Evolutionary conservation across 2,797 vertebrate genomes (phyloP).

Genomic region (Anabas testudineus): DNA sequence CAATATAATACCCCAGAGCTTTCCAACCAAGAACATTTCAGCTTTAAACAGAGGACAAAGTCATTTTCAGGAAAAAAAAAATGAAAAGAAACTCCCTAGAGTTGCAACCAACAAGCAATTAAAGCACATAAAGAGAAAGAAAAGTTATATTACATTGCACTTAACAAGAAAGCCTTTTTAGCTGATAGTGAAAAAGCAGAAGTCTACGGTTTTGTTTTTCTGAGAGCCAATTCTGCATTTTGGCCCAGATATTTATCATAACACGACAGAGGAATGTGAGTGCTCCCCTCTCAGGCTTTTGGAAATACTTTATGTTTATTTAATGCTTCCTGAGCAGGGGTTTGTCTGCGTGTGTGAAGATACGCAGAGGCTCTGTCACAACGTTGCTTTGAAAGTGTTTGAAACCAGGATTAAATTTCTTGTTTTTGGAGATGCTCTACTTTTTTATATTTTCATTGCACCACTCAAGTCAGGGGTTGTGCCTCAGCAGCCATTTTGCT

Average conservation of each 20-base stretch:
- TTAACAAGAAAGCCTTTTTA: slow-evolving; percentile 17
- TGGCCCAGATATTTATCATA: slow-evolving; percentile 73
- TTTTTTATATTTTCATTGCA: slow-evolving; percentile 10
- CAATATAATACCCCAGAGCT: slow-evolving; percentile 66
- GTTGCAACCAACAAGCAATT: slow-evolving; percentile 3
- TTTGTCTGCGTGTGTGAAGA: slow-evolving; percentile 45
- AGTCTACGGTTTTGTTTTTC: slow-evolving; percentile 43
- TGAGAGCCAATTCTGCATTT: slow-evolving; percentile 45
- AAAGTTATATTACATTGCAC: slow-evolving; percentile 1
- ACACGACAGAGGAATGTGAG: slow-evolving; percentile 65
- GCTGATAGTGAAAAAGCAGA: slow-evolving; percentile 25
- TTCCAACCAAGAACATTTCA: slow-evolving; percentile 34
- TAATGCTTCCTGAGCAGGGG: slow-evolving; percentile 71
- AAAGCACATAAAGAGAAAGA: slow-evolving; percentile 11
- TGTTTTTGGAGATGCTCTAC: slow-evolving; percentile 8
- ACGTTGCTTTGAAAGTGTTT: slow-evolving; percentile 15
- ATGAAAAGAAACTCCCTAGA: slow-evolving; percentile 33
- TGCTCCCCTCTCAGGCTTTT: slow-evolving; percentile 58
- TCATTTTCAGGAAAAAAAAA: slow-evolving; percentile 22
- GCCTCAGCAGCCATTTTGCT: slow-evolving; percentile 35
- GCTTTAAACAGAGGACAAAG: slow-evolving; percentile 39
- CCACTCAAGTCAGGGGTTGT: slow-evolving; percentile 5
- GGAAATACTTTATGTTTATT: slow-evolving; percentile 74
- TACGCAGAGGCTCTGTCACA: slow-evolving; percentile 30
- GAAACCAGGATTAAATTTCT: slow-evolving; percentile 16